These are phyloP conservation scores for Lutjanus erythropterus DNA, from an alignment of 2,113 vertebrate genomes.

Conservation along the genomic window DNA sequence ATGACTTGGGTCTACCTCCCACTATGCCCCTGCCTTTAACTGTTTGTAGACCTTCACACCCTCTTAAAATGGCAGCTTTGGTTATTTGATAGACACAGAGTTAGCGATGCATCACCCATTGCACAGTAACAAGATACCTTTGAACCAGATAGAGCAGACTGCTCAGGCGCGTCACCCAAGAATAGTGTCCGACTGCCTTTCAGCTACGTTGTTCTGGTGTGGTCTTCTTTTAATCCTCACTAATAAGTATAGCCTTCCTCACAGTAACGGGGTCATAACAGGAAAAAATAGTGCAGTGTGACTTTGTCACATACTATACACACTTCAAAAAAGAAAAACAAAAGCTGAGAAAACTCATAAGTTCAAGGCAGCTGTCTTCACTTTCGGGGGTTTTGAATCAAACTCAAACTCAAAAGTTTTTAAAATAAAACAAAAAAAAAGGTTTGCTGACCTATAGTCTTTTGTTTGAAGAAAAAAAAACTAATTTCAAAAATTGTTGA, in stretches of 20 bases:
- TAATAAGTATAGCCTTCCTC: not conserved
- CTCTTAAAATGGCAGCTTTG: not conserved
- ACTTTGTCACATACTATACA: not conserved
- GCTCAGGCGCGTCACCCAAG: not conserved
- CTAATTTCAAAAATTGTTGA: no score
- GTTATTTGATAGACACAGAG: not conserved
- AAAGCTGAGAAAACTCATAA: no score
- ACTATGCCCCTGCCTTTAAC: no score
- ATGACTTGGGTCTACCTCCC: no score
- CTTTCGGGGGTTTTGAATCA: no score
- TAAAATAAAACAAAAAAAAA: no score
- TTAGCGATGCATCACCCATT: not conserved
- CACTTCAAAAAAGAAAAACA: no score
- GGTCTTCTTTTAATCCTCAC: not conserved
- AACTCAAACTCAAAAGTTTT: no score
- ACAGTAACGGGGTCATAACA: not conserved
- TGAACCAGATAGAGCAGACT: not conserved
- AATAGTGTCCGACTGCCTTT: not conserved
- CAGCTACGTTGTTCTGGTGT: not conserved
- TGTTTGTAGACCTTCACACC: not conserved
- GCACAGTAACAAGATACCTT: slow-evolving; percentile 21
- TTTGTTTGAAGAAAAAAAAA: no score
- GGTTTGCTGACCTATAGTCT: no score
- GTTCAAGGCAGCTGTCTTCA: no score
- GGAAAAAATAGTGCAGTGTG: not conserved